Conservation (phyloP, 2,797 vertebrate genomes). For the Oceanodroma leucorhoa region DNA sequence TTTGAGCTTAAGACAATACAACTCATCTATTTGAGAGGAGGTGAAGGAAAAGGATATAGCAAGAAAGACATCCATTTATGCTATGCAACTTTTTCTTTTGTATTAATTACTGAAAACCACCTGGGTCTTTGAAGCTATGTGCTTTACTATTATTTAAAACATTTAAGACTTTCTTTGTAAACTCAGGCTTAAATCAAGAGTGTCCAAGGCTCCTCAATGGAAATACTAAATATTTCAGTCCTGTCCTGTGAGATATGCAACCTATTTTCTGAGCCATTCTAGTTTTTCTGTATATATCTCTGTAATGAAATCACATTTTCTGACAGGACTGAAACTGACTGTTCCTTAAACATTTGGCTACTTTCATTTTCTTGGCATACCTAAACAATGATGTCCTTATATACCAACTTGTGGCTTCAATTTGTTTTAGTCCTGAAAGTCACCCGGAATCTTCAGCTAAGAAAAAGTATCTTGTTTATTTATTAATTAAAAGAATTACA, state of each 20-base stretch:
- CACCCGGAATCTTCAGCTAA: neutral
- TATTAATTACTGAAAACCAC: neutral
- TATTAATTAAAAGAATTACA: neutral
- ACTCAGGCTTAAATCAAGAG: neutral
- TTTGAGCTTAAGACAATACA: neutral
- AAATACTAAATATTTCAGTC: neutral
- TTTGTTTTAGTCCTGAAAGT: neutral
- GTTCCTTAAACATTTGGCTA: neutral
- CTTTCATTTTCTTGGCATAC: neutral
- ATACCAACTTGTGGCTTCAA: neutral
- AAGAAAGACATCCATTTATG: neutral
- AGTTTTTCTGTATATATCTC: neutral
- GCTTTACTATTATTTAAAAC: neutral
- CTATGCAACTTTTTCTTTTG: no score
- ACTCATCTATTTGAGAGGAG: neutral
- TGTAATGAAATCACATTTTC: neutral
- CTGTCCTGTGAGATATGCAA: neutral
- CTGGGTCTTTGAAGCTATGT: neutral
- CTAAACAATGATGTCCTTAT: neutral
- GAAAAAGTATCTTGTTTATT: neutral
- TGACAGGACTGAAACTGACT: neutral
- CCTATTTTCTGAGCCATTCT: neutral
- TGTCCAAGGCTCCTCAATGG: neutral
- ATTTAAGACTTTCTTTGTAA: neutral
- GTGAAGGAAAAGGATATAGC: neutral